A percentile compares a stretch with the other conserved stretches of the same genome.
These are phyloP conservation scores for Diploscapter pachys DNA, from an alignment of 1,140 invertebrate species.

Conservation along the genomic window DNA sequence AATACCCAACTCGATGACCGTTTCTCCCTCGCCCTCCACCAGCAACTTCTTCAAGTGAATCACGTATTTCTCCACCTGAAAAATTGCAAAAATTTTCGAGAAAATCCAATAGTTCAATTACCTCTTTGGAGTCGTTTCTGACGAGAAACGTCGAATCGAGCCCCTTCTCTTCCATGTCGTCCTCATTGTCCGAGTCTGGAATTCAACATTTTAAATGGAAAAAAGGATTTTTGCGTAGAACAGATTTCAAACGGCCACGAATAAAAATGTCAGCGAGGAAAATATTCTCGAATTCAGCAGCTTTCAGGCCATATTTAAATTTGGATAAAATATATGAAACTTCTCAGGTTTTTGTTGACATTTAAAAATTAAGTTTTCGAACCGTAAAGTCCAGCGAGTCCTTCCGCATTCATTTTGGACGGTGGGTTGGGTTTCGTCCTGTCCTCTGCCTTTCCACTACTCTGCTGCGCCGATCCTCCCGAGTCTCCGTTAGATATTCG, in stretches of 20 bases:
- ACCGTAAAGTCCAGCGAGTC: constrained; percentile 20
- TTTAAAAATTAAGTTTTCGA: background rate
- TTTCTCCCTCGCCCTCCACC: constrained; percentile 48
- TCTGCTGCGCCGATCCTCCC: too few species aligned
- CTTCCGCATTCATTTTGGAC: background rate
- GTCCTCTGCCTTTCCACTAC: too few species aligned
- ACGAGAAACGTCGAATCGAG: constrained; percentile 4
- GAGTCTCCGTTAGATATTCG: too few species aligned
- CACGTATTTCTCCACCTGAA: constrained; percentile 36
- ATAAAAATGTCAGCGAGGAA: background rate
- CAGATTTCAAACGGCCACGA: background rate
- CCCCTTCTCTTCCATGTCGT: constrained; percentile 1
- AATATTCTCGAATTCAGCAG: too few species aligned
- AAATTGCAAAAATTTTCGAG: background rate
- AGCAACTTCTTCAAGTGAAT: constrained; percentile 39
- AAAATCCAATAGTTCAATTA: background rate
- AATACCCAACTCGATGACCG: constrained; percentile 47
- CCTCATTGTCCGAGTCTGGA: constrained; percentile 13
- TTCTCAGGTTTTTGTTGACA: too few species aligned
- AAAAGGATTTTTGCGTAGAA: constrained; percentile 2
- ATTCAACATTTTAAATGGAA: background rate
- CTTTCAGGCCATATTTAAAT: too few species aligned
- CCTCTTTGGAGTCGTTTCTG: background rate
- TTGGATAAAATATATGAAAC: too few species aligned
- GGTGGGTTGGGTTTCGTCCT: too few species aligned